A percentile compares a stretch with the other conserved stretches of the same genome.
Conservation (phyloP, 1,140 invertebrate genomes). For the Apolygus lucorum region DNA sequence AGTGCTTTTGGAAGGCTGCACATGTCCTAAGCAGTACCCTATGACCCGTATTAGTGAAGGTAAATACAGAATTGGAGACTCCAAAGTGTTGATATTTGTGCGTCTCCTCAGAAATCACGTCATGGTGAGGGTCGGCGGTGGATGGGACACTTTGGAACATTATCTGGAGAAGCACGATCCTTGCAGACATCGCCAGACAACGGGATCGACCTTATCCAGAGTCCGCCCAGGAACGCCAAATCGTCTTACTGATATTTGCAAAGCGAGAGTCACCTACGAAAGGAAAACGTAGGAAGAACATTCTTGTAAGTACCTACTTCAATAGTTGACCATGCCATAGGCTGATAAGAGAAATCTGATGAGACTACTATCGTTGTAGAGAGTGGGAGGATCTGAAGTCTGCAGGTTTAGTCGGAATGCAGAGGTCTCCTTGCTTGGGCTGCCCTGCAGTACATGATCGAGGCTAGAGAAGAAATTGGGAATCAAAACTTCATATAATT, state of each 20-base stretch:
- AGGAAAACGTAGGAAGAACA: no score
- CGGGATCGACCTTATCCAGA: constrained; percentile 46
- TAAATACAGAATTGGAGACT: constrained; percentile 92
- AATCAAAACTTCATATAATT: no score
- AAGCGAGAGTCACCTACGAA: constrained; percentile 76
- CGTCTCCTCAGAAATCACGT: constrained; percentile 90
- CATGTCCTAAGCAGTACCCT: constrained; percentile 90
- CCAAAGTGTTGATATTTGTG: constrained; percentile 88
- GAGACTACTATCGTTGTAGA: no score
- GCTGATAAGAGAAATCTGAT: no score
- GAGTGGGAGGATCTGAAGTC: no score
- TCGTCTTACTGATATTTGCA: constrained; percentile 62
- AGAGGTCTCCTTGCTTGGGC: no score
- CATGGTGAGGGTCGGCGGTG: constrained; percentile 94
- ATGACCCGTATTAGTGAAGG: constrained; percentile 94
- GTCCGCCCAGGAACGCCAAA: constrained; percentile 44
- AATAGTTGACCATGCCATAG: no score
- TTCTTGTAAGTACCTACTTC: no score
- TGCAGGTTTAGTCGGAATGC: no score
- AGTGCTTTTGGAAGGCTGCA: constrained; percentile 83
- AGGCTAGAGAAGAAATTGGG: no score
- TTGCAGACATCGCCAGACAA: constrained; percentile 59
- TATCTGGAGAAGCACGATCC: constrained; percentile 96
- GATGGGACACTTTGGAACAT: constrained; percentile 92
- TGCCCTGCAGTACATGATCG: no score